Evolutionary conservation across 2,888 invertebrate species (phyloP), one percentile per base, ranked within the genome.

Genomic region (Stenotaenia linearis): DNA sequence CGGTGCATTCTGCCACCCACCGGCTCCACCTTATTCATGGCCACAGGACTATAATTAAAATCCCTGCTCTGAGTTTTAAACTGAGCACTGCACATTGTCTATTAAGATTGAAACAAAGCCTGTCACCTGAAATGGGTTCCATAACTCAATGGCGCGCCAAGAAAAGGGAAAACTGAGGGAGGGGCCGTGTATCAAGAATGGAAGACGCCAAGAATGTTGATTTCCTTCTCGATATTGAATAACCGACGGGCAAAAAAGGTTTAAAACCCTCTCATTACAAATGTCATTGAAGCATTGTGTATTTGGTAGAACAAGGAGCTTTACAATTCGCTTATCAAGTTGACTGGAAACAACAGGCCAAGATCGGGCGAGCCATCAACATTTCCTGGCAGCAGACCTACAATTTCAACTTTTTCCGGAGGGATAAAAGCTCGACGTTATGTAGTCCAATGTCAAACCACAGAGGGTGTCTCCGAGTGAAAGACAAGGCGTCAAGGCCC

Each of bases 21-120:
- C 12, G 0, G 25, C 25, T 21, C 25, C 61, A 25, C 61, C 15
- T 61, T 61, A 61, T 61, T 61, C 61, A 61, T 61, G 25, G 61
- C 61, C 25, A 25, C 61, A 23, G 25, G 25, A 61, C 61, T 69
- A 69, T 69, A 69, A 69, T 69, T 69, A 69, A 69, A 69, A 69
- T 4, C 69, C 69, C 28, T 69, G 69, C 69, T 69, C 25, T 10
- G 3, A 69, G 69, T 69, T 25, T 69, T 28, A 69, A 37, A 75
- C 35, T 75, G 37, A 32, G 35, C 75, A 75, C n/a, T 32, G 35
- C 75, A 75, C 21, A 75, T 75, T 75, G 75, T 75, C 75, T 75
- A 75, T 75, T 75, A 75, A 75, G 75, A 75, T 75, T 75, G 75
- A 75, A 75, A 75, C 75, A 75, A 75, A 75, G 75, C 35, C 75